Evolutionary conservation across 2,888 invertebrate genomes (phyloP), one percentile per base, ranked within the genome.

Genomic region (Fragum fragum): DNA sequence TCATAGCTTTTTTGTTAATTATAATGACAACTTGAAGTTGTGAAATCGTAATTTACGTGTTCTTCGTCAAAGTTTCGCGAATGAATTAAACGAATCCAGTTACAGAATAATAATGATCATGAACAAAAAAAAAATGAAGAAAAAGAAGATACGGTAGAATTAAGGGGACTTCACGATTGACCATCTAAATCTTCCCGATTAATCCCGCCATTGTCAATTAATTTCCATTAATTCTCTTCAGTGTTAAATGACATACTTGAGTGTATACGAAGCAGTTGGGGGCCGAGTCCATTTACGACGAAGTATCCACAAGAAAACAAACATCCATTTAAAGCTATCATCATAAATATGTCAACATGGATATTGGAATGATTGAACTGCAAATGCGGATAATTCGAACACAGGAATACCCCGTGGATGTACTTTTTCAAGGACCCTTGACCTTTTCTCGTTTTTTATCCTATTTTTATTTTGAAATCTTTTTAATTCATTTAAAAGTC

Each of bases 341-440:
- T 53, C 70, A 70, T 70, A 53, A 70, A 70, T 32, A 70, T 53
- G 70, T 70, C 70, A 70, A 29, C 52, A 53, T 29, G 28, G 52
- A 21, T 66, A 21, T 66, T 66, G 11, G 39, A 39, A 26, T 66
- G 66, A 66, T 66, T 66, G 66, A 66, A 26, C 42, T 66, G 66
- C 66, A 66, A 66, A 66, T 66, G 21, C 11, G 66, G 66, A 66
- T 66, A 66, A 66, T 66, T 14, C 66, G 21, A 21, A 32, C 21
- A 42, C 66, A 66, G 66, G 66, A 66, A 66, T 42, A 39, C 29
- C 66, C 66, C 66, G 66, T 66, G 42, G 66, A n/a, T 42, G 66
- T 66, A n/a, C 47, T 47, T 47, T 47, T 47, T 47, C 32, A 36
- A 36, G 9, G 32, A 36, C 32, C 32, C 3, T 36, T 36, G 32